Base-by-base conservation (phyloP, 2,888 invertebrate species). In the Dichetophora obliterata region DNA sequence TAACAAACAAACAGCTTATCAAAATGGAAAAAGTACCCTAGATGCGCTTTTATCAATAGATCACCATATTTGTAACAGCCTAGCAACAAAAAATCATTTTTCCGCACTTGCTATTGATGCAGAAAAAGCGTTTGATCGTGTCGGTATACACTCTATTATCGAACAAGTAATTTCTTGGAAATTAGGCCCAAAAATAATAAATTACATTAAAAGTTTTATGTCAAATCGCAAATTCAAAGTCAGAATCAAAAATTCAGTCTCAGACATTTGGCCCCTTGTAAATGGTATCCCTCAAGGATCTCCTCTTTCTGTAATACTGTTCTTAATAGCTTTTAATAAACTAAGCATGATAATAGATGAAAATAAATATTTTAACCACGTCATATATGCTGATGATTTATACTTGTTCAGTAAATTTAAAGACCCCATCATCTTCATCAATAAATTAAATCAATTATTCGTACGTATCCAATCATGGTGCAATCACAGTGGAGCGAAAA, bases 321-420 rank as follows among this genome's bases (percentile, higher is more conserved):
- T 75, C 8, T 19, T 75, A 31, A 75, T 69, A n/a, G 52, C 69
- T 3, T 69, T 75, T 48, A 61, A 69, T 2, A 34, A 57, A 0
- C 31, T 69, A 19, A 69, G 50, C 37, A 75, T 48, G 59, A 16
- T 69, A 16, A 50, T 66, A 48, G 22, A 22, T 50, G 52, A 75
- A 5, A 11, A 6, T 3, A 19, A 6, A 8, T 54, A 24, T 37
- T 31, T 75, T 16, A 14, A 75, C 31, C 65, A 75, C 19, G 24
- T 16, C 22, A 5, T 74, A 43, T 74, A 74, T n/a, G 63, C 74
- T 2, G 65, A 74, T 31, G 65, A 50, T 65, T 34, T 50, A 8
- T 74, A 63, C 24, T 6, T 37, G 8, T 37, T 6, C 8, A 24
- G 24, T 14, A 59, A 59, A 22, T 2, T 59, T 8, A 59, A 59